A percentile compares a stretch with the other conserved stretches of the same genome.
These are phyloP conservation scores for Sebastes vulpes DNA, from an alignment of 2,797 vertebrate genomes.

Conservation along the genomic window DNA sequence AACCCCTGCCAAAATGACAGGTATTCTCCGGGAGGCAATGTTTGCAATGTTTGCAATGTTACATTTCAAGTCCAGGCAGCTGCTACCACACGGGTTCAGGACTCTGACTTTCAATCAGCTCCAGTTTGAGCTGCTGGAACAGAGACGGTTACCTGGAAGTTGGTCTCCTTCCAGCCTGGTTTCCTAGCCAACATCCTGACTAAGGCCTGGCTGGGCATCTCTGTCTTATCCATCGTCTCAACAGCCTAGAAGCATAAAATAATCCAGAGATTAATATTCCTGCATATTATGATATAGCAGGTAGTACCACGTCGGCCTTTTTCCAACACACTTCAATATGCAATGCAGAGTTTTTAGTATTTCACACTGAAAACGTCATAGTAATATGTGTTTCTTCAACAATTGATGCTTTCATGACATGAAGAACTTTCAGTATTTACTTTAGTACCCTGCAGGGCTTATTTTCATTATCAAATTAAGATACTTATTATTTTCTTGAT, in stretches of 20 bases:
- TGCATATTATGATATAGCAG: not conserved
- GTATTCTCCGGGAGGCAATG: not conserved
- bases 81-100: not conserved
- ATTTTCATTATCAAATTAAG: no score
- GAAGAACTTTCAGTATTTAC: not conserved
- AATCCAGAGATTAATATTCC: not conserved
- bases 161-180: constrained; percentile 99
- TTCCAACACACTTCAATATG: not conserved
- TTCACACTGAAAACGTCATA: not conserved
- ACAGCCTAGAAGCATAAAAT: constrained; percentile 86
- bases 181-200: constrained; percentile 98
- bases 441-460: not conserved
- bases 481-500: no score
- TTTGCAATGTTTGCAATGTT: not conserved
- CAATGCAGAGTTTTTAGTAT: not conserved
- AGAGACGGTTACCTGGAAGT: constrained; percentile 92
- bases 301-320: not conserved
- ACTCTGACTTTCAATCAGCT: no score
- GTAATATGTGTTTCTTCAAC: not conserved
- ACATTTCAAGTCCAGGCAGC: not conserved
- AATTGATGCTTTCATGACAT: no score
- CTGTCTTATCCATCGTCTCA: constrained; percentile 92
- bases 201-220: constrained; percentile 97
- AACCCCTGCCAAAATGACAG: not conserved
- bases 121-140: not conserved